Evolutionary conservation across 1,140 invertebrate genomes (phyloP).

Genomic region (Ostrea edulis): DNA sequence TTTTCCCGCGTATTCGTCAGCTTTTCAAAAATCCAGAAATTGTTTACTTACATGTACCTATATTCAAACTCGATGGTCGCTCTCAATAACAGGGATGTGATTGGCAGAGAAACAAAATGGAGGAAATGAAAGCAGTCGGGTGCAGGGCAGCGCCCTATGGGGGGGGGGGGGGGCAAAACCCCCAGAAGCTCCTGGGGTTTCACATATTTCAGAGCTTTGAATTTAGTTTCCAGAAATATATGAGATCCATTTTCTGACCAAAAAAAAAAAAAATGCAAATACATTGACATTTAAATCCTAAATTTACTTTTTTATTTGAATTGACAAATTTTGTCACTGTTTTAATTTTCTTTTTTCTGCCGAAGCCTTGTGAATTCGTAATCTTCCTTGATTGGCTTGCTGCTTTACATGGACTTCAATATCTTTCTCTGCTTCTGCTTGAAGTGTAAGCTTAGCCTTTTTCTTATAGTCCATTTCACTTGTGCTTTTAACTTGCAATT

Average conservation of each 20-base stretch:
- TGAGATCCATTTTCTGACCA: conserved; percentile 8
- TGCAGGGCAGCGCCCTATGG: no score
- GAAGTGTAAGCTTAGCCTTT: neutral
- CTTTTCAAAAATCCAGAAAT: no score
- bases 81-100: no score
- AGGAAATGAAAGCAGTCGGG: no score
- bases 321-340: conserved; percentile 14
- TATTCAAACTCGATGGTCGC: no score
- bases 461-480: conserved; percentile 10
- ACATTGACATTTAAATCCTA: conserved; percentile 11
- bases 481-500: neutral
- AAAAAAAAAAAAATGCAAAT: conserved; percentile 1
- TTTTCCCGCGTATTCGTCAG: no score
- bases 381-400: conserved; percentile 16
- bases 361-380: neutral
- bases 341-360: neutral
- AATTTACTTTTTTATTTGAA: neutral
- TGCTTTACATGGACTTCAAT: neutral
- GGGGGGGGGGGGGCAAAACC: no score
- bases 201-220: no score
- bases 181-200: no score
- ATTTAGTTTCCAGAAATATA: no score
- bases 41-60: no score
- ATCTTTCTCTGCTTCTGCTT: conserved; percentile 19
- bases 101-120: no score